Conservation (phyloP, 2,113 vertebrate species). For the Thalassoma bifasciatum region DNA sequence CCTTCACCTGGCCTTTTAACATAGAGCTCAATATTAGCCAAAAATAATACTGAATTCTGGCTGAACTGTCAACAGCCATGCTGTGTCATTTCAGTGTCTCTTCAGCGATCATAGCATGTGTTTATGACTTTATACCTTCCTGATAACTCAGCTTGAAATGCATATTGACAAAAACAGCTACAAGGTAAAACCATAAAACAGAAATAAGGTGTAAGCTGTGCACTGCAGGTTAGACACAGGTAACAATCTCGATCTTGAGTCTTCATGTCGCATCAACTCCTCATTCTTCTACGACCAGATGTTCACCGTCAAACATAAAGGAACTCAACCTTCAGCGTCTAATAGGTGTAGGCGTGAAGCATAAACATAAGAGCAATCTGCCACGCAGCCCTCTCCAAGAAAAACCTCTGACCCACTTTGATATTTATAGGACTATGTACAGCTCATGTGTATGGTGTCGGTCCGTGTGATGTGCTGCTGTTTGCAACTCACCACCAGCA, state of each 20-base stretch:
- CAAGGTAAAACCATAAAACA: neutral
- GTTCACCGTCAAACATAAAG: conserved; percentile 49
- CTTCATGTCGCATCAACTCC: conserved; percentile 31
- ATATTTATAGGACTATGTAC: conserved; percentile 70
- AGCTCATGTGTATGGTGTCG: conserved; percentile 13
- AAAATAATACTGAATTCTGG: no score
- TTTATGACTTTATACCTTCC: neutral
- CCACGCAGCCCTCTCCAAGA: conserved; percentile 34
- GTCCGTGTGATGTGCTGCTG: conserved; percentile 34
- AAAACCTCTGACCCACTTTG: conserved; percentile 71
- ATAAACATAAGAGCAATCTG: conserved; percentile 54
- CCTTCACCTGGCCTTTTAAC: no score
- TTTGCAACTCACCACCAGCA: conserved; percentile 30
- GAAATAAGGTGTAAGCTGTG: neutral
- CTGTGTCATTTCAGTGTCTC: no score
- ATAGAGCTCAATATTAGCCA: no score
- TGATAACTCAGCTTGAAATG: neutral
- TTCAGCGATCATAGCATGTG: neutral
- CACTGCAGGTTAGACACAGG: neutral
- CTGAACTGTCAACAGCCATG: no score
- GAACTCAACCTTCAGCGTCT: conserved; percentile 44
- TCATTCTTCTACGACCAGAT: conserved; percentile 46
- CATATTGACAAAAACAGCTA: neutral
- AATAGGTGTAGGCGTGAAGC: conserved; percentile 48
- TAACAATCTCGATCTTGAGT: conserved; percentile 19